Evolutionary conservation across 1,140 invertebrate species (phyloP).

Genomic region (Muscidifurax raptorellus): DNA sequence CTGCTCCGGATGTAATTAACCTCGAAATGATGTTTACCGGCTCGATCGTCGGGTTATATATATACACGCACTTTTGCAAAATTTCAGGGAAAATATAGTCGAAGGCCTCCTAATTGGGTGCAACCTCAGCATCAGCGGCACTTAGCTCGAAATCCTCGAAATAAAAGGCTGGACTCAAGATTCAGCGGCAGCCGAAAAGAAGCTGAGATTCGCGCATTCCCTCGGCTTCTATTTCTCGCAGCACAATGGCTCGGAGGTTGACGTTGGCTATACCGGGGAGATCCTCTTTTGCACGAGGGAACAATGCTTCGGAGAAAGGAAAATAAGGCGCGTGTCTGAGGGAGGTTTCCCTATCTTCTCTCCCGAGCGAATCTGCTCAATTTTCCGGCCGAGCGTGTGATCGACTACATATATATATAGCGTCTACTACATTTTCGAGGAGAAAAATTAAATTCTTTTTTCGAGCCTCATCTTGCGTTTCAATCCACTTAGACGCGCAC

Average conservation of each 20-base stretch:
- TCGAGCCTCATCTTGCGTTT: constrained; percentile 16
- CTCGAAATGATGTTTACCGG: background rate
- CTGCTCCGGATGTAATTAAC: background rate
- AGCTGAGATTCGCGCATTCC: constrained; percentile 29
- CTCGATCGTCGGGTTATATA: no score
- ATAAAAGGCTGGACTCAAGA: constrained; percentile 12
- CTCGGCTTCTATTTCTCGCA: background rate
- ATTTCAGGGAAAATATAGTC: no score
- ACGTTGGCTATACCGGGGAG: constrained; percentile 11
- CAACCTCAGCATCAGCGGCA: no score
- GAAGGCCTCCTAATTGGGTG: background rate
- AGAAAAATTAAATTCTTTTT: background rate
- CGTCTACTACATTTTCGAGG: background rate
- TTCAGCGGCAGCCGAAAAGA: background rate
- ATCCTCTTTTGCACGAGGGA: constrained; percentile 13
- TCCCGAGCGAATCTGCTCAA: constrained; percentile 9
- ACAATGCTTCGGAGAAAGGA: constrained; percentile 25
- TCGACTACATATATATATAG: no score
- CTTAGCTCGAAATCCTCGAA: background rate
- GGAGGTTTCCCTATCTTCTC: background rate
- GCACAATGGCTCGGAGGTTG: background rate
- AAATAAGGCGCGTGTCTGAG: background rate
- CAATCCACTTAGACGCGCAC: constrained; percentile 5
- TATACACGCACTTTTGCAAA: no score
- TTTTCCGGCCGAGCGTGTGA: background rate